phyloP scores from a whole-genome alignment of 2,888 invertebrate genomes.

The Drosophila buzzatii region DNA sequence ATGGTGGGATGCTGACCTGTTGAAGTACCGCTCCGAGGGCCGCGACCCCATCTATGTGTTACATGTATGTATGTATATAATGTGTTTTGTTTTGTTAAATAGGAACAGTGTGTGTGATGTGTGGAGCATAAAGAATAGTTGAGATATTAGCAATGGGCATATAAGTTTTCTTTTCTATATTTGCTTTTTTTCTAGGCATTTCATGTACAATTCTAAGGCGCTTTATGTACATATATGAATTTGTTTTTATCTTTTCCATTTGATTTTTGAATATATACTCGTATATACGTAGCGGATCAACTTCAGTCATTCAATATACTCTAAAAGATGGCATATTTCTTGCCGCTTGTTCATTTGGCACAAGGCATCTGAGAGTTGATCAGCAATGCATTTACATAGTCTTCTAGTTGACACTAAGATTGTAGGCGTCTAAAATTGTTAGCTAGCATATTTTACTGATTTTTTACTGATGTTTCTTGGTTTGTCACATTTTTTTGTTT shows the following conservation, averaged over 20 bases:
- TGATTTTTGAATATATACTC: constrained; percentile 13
- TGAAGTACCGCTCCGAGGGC: constrained; percentile 86
- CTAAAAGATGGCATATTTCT: neutral
- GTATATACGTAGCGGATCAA: constrained; percentile 40
- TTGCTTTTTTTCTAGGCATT: constrained; percentile 57
- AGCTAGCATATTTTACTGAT: constrained; percentile 62
- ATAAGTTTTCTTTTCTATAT: constrained; percentile 26
- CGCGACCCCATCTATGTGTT: constrained; percentile 91
- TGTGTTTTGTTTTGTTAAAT: constrained; percentile 16
- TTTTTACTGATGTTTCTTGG: constrained; percentile 62
- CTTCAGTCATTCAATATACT: neutral
- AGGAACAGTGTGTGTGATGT: constrained; percentile 10
- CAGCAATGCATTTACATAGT: constrained; percentile 46
- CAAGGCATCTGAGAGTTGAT: constrained; percentile 16
- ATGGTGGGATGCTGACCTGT: constrained; percentile 85
- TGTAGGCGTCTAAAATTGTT: constrained; percentile 51
- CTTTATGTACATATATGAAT: constrained; percentile 48
- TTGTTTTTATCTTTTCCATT: constrained; percentile 16
- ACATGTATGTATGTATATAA: constrained; percentile 7
- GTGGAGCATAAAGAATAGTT: constrained; percentile 40
- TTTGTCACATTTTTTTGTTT: constrained; percentile 23
- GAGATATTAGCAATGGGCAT: constrained; percentile 31
- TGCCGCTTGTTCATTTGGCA: neutral
- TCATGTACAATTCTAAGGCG: constrained; percentile 60
- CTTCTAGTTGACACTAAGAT: constrained; percentile 54